These are phyloP conservation scores for Malacosoma neustria DNA, from an alignment of 2,888 invertebrate genomes.

Conservation along the genomic window DNA sequence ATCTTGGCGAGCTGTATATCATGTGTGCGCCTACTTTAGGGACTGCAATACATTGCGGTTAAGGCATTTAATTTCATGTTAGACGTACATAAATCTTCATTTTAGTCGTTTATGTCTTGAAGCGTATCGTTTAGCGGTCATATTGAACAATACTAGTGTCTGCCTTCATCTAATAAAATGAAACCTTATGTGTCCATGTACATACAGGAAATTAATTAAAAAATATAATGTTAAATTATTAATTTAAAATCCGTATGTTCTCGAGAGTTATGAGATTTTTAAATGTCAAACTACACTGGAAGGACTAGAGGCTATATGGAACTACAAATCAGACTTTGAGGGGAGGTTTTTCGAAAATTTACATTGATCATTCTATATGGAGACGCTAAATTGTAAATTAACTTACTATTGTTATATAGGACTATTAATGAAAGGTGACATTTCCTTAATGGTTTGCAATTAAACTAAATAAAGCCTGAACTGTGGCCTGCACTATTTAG, in stretches of 20 bases:
- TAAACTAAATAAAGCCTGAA: background rate
- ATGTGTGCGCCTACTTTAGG: conserved; percentile 46
- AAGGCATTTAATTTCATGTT: conserved; percentile 62
- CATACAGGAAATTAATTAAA: conserved; percentile 1
- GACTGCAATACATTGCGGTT: conserved; percentile 62
- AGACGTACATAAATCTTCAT: conserved; percentile 47
- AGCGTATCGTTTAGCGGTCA: conserved; percentile 5
- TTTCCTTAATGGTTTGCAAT: background rate
- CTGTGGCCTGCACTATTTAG: conserved; percentile 33
- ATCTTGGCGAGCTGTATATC: conserved; percentile 60
- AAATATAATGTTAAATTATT: too few species aligned
- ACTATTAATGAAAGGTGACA: background rate
- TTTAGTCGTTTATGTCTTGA: conserved; percentile 37
- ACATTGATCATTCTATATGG: background rate
- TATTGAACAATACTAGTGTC: conserved; percentile 1
- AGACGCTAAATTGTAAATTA: background rate
- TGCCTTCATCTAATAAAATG: background rate
- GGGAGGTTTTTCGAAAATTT: background rate
- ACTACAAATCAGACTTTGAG: too few species aligned
- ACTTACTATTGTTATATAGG: background rate
- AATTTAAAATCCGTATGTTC: too few species aligned
- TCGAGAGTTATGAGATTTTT: too few species aligned
- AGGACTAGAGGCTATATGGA: too few species aligned
- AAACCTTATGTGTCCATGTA: background rate
- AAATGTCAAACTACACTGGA: too few species aligned